These are phyloP conservation scores for Craseonycteris thonglongyai DNA, from an alignment of 2,113 vertebrate species.

Conservation along the genomic window DNA sequence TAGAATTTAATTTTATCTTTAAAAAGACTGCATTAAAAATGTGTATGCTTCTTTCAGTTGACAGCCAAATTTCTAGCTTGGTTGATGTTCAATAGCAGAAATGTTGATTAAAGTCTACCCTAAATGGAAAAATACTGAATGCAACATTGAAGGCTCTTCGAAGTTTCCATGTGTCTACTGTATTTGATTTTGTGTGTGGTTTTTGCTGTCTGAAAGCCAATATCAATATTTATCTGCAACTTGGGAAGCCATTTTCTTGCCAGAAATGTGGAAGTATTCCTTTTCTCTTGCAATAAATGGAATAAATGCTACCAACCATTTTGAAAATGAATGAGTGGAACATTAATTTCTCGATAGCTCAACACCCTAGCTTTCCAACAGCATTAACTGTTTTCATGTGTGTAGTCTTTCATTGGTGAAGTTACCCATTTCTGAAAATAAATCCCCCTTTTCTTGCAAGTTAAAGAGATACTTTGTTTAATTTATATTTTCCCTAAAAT, in stretches of 20 bases:
- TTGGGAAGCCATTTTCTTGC: conserved; percentile 65
- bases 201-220: conserved; percentile 69
- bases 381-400: conserved; percentile 8
- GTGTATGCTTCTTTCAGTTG: not conserved
- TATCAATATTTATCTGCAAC: conserved; percentile 77
- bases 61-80: not conserved
- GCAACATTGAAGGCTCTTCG: conserved; percentile 48
- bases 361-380: conserved; percentile 30
- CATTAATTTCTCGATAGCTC: conserved; percentile 53
- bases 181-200: conserved; percentile 9
- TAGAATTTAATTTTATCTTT: conserved; percentile 13
- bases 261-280: conserved; percentile 69
- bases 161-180: conserved; percentile 49
- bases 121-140: conserved; percentile 30
- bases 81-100: conserved; percentile 28
- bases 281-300: conserved; percentile 69
- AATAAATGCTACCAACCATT: conserved; percentile 61
- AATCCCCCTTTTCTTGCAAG: not conserved
- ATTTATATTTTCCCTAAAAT: not conserved
- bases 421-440: not conserved
- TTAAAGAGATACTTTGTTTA: not conserved
- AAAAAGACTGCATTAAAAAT: not conserved
- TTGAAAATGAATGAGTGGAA: conserved; percentile 73
- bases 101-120: not conserved
- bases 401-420: conserved; percentile 4